Evolutionary conservation across 2,113 vertebrate species (phyloP), one percentile per base, ranked within the genome.

Genomic region (Epinephelus fuscoguttatus): DNA sequence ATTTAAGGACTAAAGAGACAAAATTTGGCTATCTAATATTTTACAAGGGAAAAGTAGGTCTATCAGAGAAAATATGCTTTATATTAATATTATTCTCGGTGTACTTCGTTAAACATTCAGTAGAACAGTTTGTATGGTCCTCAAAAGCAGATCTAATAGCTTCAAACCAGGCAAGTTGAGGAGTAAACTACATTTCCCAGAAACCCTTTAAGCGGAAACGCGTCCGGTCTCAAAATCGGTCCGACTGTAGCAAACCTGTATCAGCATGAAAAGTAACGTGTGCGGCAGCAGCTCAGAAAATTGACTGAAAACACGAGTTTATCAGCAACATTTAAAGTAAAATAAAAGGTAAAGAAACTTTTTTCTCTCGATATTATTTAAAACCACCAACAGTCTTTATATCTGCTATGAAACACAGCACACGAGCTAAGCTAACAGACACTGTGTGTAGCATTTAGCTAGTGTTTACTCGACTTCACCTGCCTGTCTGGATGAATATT

Each of bases 131-230:
- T 1, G n/a, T 13, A 57, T 42, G 14, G 42, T 49, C 17, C 15
- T 67, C 42, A 67, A 47, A 14, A n/a, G 1, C 4, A 4, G 37
- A 12, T 7, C 1, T 27, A 27, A 27, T 67, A 1, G 13, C 10
- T 30, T 55, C 18, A n/a, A 2, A 6, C 9, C 0, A 1, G 4
- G 37, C 7, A 1, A 14, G 15, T 47, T 10, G 2, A n/a, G 4
- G 2, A n/a, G 4, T 49, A 15, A 78, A 94, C 86, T 78, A 80
- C 91, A 91, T 85, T 88, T 86, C 93, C 93, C 91, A 90, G 42
- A 84, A 82, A 0, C 4, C 47, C 62, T n/a, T 2, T 0, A 52
- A 2, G 12, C 10, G 81, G 84, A 89, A 88, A 74, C 19, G 6
- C 1, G 62, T 88, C 81, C 82, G 69, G 15, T 50, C n/a, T 37